Evolutionary conservation across 2,888 invertebrate species (phyloP), one percentile per base, ranked within the genome.

Genomic region (Hybos culiciformis): DNA sequence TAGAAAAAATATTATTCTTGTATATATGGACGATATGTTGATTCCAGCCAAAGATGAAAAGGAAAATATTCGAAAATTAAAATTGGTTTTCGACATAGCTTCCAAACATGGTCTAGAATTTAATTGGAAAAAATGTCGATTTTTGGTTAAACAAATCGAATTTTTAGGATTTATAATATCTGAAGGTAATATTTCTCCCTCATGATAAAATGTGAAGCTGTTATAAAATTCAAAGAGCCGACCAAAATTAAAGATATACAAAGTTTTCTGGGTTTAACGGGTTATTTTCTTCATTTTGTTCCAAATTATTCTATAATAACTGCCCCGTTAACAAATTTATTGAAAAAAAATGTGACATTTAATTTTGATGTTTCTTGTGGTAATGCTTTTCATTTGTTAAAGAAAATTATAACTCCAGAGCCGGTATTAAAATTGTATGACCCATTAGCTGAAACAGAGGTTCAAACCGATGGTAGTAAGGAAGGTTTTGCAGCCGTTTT

Each of bases 231-330:
- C 42, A 54, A 51, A 5, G 41, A 39, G 4, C 56, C 56, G 9
- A 40, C 23, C 19, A 54, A 48, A 36, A 32, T 52, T 2, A 54
- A 56, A 23, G 49, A 56, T 31, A 36, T 59, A 1, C 48, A 54
- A 29, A 53, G 54, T 41, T 58, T 58, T 42, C 33, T 58, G 6
- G 58, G 58, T 1, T 38, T 60, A 36, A 52, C 53, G 5, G 51
- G 53, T 6, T 54, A 53, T 34, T 58, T 57, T 36, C 34, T 56
- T 15, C 53, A 51, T 24, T 56, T 55, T 44, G 50, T 55, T 3
- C 38, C 47, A n/a, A 39, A 50, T 37, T 57, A 50, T 44, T 50
- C 53, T 1, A 14, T 45, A 4, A 43, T 54, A 34, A 52, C 51
- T 3, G 49, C 43, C 20, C 54, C 53, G 5, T 38, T 55, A 21